Percentiles rank a stretch among this genome's conserved stretches.
Conservation (phyloP, 2,888 invertebrate species). For the Brachypalpus laphriformis region DNA sequence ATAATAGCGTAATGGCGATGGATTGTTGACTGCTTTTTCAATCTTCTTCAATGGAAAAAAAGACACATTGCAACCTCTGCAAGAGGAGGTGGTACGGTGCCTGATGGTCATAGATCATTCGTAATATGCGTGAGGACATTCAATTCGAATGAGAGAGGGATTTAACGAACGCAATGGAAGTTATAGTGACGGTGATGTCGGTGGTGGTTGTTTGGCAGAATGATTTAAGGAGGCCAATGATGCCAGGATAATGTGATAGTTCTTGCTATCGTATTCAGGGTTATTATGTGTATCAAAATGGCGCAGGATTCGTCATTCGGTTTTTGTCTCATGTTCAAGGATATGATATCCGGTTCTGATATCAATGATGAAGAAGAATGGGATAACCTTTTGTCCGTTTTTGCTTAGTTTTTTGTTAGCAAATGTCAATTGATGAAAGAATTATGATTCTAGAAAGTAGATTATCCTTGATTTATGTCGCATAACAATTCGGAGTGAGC, state of each 20-base stretch:
- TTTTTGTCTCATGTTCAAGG: slow-evolving; percentile 26
- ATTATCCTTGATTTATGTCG: slow-evolving; percentile 83
- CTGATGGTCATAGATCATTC: slow-evolving; percentile 68
- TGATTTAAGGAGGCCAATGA: slow-evolving; percentile 72
- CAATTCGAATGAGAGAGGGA: slow-evolving; percentile 60
- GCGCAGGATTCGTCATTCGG: slow-evolving; percentile 66
- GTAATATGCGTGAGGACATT: slow-evolving; percentile 72
- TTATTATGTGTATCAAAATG: slow-evolving; percentile 72
- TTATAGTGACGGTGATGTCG: background rate
- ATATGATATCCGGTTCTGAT: slow-evolving; percentile 66
- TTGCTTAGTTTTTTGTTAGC: slow-evolving; percentile 52
- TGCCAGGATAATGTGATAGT: slow-evolving; percentile 65
- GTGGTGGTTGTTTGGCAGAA: slow-evolving; percentile 53
- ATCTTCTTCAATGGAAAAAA: slow-evolving; percentile 59
- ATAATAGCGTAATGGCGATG: slow-evolving; percentile 73
- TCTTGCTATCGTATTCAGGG: slow-evolving; percentile 48
- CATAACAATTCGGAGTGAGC: background rate
- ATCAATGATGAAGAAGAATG: slow-evolving; percentile 21
- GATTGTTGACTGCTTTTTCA: slow-evolving; percentile 72
- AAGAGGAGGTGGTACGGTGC: slow-evolving; percentile 27
- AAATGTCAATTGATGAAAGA: slow-evolving; percentile 82
- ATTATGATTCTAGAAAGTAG: slow-evolving; percentile 83
- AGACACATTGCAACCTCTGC: slow-evolving; percentile 8
- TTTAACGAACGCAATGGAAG: slow-evolving; percentile 11
- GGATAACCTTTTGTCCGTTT: slow-evolving; percentile 28